Evolutionary conservation across 1,140 invertebrate species (phyloP), one percentile per base, ranked within the genome.

Genomic region (Lordiphosa clarofinis): DNA sequence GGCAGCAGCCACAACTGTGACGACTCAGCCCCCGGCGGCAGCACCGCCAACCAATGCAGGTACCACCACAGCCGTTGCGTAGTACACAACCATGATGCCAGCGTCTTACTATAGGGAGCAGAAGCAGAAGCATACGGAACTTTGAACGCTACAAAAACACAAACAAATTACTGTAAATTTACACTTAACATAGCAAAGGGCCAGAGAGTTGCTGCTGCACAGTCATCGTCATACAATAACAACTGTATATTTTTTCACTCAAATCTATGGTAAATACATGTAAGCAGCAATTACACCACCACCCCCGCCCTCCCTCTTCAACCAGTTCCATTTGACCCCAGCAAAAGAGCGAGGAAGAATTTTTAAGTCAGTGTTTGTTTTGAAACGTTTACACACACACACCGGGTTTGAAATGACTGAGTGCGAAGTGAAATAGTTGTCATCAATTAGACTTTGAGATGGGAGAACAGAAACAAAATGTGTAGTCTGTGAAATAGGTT

Each of bases 41-140:
- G 58, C 87, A 36, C 70, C 86, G 24, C 67, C 75, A 64, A 66
- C 86, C n/a, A 75, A 86, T 60, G 60, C 81, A 35, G 82, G 71
- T 48, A 88, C 87, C 49, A 88, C 87, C 33, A 79, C 87, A 21
- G 87, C 87, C 36, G 87, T 88, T 88, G 87, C 87, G 87, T 88
- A 88, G 87, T 88, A 87, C 58, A 88, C 73, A 62, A 79, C 79
- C 59, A 84, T 86, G 73, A 53, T 84, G 71, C 79, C 78, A 69
- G 79, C 79, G 24, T 73, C 73, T 38, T 81, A 81, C 59, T 86
- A 78, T 72, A 84, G 78, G 73, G 24, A 53, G 33, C 3, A 19
- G 50, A 9, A 48, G 15, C 8, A 12, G 44, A n/a, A 55, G 19
- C n/a, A 33, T 44, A 9, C 40, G 37, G 48, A 58, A 31, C 40